Conservation (phyloP, 2,888 invertebrate species). For the Diarsia dahlii region DNA sequence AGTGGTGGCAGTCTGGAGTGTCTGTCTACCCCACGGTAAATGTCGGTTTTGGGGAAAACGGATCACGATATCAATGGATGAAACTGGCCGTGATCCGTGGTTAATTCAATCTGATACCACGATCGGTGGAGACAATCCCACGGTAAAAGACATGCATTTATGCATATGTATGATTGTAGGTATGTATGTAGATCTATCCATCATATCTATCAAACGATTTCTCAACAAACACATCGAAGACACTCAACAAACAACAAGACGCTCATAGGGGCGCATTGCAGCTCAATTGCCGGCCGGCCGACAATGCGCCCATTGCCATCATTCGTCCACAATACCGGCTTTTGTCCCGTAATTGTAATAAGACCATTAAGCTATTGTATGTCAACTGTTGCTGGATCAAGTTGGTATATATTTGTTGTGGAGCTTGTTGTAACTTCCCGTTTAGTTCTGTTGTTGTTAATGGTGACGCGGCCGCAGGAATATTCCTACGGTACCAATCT, state of each 20-base stretch:
- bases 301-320: constrained; percentile 44
- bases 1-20: neutral
- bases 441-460: constrained; percentile 46
- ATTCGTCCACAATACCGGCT: constrained; percentile 54
- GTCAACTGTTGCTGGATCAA: constrained; percentile 49
- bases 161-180: too few relatives aligned
- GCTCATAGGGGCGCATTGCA: constrained; percentile 75
- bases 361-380: constrained; percentile 68
- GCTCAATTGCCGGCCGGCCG: constrained; percentile 52
- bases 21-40: too few relatives aligned
- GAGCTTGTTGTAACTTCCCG: constrained; percentile 59
- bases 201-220: constrained; percentile 33
- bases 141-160: neutral
- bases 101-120: too few relatives aligned
- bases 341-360: constrained; percentile 66
- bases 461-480: constrained; percentile 44
- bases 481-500: constrained; percentile 32
- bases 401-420: constrained; percentile 62
- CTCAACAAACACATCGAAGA: constrained; percentile 39
- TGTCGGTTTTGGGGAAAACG: too few relatives aligned
- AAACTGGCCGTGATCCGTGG: too few relatives aligned
- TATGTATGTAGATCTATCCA: constrained; percentile 13
- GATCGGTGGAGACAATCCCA: neutral
- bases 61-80: too few relatives aligned
- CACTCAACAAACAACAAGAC: constrained; percentile 31